These are phyloP conservation scores for Apodemus sylvaticus DNA, from an alignment of 2,113 vertebrate genomes.

Conservation along the genomic window DNA sequence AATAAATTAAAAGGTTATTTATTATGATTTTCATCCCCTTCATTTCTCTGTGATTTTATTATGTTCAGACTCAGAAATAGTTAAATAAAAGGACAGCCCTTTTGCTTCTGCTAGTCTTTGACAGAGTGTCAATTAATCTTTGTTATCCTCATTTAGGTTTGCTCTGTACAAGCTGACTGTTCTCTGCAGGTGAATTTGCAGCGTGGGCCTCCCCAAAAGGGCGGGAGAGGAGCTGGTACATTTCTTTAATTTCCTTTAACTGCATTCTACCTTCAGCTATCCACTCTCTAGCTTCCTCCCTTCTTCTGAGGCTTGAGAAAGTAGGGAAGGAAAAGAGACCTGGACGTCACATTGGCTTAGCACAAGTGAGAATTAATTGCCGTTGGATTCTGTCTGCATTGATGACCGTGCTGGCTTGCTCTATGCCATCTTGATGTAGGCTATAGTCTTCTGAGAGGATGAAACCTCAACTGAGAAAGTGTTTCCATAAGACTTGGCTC, in stretches of 20 bases:
- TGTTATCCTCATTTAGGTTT: background rate
- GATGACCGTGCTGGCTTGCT: background rate
- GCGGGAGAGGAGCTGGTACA: background rate
- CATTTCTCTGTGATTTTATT: background rate
- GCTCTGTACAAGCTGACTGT: background rate
- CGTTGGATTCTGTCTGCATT: background rate
- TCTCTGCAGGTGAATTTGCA: background rate
- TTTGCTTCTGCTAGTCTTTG: background rate
- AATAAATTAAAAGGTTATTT: background rate
- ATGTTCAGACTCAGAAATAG: background rate
- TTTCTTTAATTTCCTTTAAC: background rate
- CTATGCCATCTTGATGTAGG: background rate
- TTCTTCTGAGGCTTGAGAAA: background rate
- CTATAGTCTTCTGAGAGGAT: background rate
- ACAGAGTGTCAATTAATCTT: background rate
- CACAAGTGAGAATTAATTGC: background rate
- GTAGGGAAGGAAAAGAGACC: background rate
- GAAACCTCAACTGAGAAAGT: background rate
- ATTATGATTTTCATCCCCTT: background rate
- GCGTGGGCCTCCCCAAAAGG: no score
- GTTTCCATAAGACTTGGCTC: background rate
- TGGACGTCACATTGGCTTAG: background rate
- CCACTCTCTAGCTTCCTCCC: background rate
- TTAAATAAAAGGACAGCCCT: background rate
- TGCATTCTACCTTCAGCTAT: background rate